Evolutionary conservation across 2,797 vertebrate genomes (phyloP).

Genomic region (Smutsia gigantea): DNA sequence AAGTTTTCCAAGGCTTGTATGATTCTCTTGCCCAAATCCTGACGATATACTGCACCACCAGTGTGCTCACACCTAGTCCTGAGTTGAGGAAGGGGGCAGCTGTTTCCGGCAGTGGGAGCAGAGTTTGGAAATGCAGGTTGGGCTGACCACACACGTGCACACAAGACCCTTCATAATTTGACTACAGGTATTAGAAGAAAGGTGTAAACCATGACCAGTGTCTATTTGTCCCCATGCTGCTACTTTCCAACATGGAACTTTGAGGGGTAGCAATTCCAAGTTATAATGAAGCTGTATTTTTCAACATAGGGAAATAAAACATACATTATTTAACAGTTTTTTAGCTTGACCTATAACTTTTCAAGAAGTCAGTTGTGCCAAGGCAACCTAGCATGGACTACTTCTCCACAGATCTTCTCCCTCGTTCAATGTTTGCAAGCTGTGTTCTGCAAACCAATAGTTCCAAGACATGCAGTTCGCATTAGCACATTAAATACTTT

Average conservation of each 20-base stretch:
- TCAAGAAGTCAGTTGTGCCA: neutral
- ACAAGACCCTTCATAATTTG: neutral
- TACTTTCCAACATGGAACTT: neutral
- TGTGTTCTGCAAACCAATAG: neutral
- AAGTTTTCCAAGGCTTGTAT: neutral
- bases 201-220: neutral
- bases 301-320: neutral
- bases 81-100: neutral
- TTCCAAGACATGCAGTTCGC: neutral
- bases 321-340: neutral
- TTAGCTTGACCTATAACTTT: constrained; percentile 8
- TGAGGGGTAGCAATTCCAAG: neutral
- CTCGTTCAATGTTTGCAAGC: neutral
- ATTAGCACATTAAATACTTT: neutral
- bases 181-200: neutral
- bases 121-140: neutral
- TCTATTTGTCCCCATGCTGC: neutral
- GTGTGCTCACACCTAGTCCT: neutral
- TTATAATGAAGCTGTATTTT: neutral
- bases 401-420: neutral
- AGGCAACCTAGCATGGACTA: too few species aligned
- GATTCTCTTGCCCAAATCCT: neutral
- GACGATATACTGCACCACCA: neutral
- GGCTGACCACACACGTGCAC: neutral
- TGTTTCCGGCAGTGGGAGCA: neutral